Conservation (phyloP, 1,140 invertebrate genomes). For the Hyposmocoma kahamanoa region DNA sequence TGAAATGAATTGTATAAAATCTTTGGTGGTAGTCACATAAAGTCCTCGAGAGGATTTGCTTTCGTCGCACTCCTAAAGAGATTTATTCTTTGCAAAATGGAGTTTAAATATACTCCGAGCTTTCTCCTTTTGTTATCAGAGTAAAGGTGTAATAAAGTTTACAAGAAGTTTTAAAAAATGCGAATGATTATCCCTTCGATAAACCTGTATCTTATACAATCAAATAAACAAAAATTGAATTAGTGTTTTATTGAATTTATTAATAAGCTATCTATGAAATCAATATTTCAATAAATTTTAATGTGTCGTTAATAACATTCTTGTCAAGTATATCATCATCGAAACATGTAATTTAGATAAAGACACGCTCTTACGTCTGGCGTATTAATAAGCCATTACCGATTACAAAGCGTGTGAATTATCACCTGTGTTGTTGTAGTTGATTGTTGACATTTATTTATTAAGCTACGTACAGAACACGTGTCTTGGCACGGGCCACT, state of each 20-base stretch:
- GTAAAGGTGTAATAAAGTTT: not conserved
- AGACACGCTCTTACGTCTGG: not conserved
- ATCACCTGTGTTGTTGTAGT: conserved; percentile 26
- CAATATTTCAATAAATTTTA: too few species aligned
- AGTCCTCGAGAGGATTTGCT: conserved; percentile 50
- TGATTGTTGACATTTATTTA: conserved; percentile 35
- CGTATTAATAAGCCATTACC: conserved; percentile 15
- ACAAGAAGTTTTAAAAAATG: too few species aligned
- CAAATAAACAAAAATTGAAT: too few species aligned
- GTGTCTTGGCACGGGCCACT: conserved; percentile 25
- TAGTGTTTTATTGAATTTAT: too few species aligned
- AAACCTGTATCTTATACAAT: too few species aligned
- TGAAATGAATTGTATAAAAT: conserved; percentile 64
- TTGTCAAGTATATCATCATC: too few species aligned
- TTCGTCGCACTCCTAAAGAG: conserved; percentile 38
- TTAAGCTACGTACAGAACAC: conserved; percentile 18
- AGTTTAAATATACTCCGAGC: conserved; percentile 21
- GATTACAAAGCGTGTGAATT: conserved; percentile 24
- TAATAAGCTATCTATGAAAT: too few species aligned
- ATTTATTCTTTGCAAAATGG: conserved; percentile 42
- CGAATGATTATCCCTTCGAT: too few species aligned
- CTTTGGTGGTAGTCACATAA: conserved; percentile 52
- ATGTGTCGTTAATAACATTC: too few species aligned
- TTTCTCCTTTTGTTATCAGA: conserved; percentile 4
- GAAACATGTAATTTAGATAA: conserved; percentile 5